Conservation (phyloP, 2,113 vertebrate genomes). For the human (Homo sapiens) region GRCh38 chr9:101489001-101489500, state of each 20-base stretch:
- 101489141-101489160: neutral
- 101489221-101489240: neutral
- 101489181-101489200: neutral
- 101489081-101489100: neutral
- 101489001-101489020: neutral
- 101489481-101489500: neutral
- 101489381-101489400: neutral
- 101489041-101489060: neutral
- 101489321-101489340: neutral
- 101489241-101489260: neutral
- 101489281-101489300: neutral
- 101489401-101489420: neutral
- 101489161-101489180: neutral
- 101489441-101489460: neutral
- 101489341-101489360: neutral
- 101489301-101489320: neutral
- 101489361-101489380: neutral
- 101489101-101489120: neutral
- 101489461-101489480: neutral
- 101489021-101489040: neutral
- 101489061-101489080: neutral
- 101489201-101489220: neutral
- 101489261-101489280: neutral
- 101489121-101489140: neutral
- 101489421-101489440: neutral